Percentiles rank a stretch among this genome's conserved stretches.
These are phyloP conservation scores for Camptogramma bilineatum DNA, from an alignment of 2,888 invertebrate genomes.

Conservation along the genomic window DNA sequence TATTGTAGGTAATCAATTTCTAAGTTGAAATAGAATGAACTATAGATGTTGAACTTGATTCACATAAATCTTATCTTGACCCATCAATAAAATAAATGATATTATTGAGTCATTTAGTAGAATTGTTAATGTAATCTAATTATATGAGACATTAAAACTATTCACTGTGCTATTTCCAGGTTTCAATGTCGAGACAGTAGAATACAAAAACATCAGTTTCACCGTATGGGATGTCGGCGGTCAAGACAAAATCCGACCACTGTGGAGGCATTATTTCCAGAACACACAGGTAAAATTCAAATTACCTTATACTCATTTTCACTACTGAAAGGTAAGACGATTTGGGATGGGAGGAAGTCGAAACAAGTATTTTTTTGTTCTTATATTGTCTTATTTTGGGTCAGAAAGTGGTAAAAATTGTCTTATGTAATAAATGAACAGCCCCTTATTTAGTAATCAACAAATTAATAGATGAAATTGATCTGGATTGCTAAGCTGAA, in stretches of 20 bases:
- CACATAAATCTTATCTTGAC: too few relatives aligned
- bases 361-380: too few relatives aligned
- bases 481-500: not conserved
- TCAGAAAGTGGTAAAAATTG: too few relatives aligned
- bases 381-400: too few relatives aligned
- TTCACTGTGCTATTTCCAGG: constrained; percentile 84
- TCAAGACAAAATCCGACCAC: constrained; percentile 98
- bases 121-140: constrained; percentile 13
- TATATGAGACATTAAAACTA: constrained; percentile 7
- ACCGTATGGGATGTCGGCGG: constrained; percentile 99
- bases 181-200: constrained; percentile 99
- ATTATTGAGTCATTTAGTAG: not conserved
- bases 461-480: not conserved
- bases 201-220: constrained; percentile 99
- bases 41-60: too few relatives aligned
- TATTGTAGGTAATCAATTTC: too few relatives aligned
- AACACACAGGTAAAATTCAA: constrained; percentile 93
- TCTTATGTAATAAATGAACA: too few relatives aligned
- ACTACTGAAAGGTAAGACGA: too few relatives aligned
- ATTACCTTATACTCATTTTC: not conserved
- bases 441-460: too few relatives aligned
- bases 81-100: not conserved
- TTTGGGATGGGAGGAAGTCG: too few relatives aligned
- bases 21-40: too few relatives aligned
- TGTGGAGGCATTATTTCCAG: constrained; percentile 99